Evolutionary conservation across 2,113 vertebrate species (phyloP).

Genomic region (Corydoras sp.): DNA sequence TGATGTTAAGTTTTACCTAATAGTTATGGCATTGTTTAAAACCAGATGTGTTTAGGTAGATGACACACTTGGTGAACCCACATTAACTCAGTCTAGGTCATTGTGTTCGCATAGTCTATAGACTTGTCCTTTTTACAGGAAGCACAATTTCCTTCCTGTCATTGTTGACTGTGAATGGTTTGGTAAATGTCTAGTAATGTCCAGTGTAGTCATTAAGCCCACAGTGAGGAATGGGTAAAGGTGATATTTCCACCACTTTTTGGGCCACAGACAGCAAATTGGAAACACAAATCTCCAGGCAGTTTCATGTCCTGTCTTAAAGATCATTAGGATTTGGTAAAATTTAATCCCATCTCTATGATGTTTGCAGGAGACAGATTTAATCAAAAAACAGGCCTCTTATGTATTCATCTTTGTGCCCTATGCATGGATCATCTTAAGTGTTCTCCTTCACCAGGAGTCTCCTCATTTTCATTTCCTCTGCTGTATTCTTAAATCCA

Average conservation of each 20-base stretch:
- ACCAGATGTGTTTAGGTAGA: too few species aligned
- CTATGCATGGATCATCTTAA: slow-evolving; percentile 24
- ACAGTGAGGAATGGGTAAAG: not conserved
- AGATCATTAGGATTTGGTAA: slow-evolving; percentile 46
- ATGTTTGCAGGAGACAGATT: slow-evolving; percentile 37
- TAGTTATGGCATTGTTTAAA: too few species aligned
- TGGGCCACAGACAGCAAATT: slow-evolving; percentile 20
- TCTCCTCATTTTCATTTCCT: slow-evolving; percentile 37
- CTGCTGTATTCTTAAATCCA: slow-evolving; percentile 28
- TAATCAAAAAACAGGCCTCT: slow-evolving; percentile 43
- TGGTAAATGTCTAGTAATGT: slow-evolving; percentile 19
- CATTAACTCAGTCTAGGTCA: too few species aligned
- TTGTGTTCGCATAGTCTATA: too few species aligned
- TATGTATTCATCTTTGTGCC: slow-evolving; percentile 44
- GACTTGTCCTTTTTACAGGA: slow-evolving; percentile 15
- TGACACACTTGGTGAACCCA: too few species aligned
- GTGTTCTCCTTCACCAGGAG: slow-evolving; percentile 16
- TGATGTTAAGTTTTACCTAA: too few species aligned
- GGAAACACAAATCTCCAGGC: slow-evolving; percentile 37
- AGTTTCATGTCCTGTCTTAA: slow-evolving; percentile 39
- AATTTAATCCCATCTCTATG: slow-evolving; percentile 36
- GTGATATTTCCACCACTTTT: slow-evolving; percentile 7
- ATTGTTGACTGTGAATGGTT: slow-evolving; percentile 16
- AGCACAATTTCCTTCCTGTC: slow-evolving; percentile 18
- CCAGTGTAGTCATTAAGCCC: not conserved